Base-by-base conservation (phyloP, 2,797 vertebrate species). In the Lepidocolaptes lacrymiger region DNA sequence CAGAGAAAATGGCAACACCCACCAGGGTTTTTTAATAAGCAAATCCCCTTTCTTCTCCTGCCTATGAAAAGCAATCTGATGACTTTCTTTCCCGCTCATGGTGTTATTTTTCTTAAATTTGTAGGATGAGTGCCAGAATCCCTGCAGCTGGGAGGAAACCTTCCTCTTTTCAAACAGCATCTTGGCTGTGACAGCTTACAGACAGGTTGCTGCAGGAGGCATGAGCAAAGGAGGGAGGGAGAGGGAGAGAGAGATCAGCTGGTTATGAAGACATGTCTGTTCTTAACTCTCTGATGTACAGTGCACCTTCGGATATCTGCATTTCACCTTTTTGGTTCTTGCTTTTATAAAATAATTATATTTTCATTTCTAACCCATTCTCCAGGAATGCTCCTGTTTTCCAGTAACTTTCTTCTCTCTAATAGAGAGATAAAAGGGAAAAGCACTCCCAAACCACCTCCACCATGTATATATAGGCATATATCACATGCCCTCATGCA, bases 1-100 rank as follows among this genome's bases (percentile, higher is more conserved):
- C 96, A 85, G 97, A 95, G 94, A 93, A 89, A 91, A 85, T 64
- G 94, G 90, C 88, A 89, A 96, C 95, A 92, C 92, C 95, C 92
- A 95, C 81, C 41, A 37, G 48, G 37, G n/a, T 8, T 4, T 74
- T 87, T 62, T 84, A 91, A 85, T 36, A 92, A 95, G 48, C 75
- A 86, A 79, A 87, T 95, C 21, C 22, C 32, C 34, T 69, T 88
- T 90, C 59, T 88, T 82, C 74, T 85, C 19, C 24, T 84, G 77
- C 59, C 73, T 44, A 7, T 79, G 85, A 80, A 95, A 87, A 91
- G 67, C 52, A 89, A 73, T 79, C 64, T 15, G 5, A 30, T 74
- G 11, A 73, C 49, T 82, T 80, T 56, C 61, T n/a, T 3, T 0
- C 7, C 4, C 7, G 32, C 6, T 61, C 46, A 28, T 75, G 43